A percentile compares a stretch with the other conserved stretches of the same genome.
phyloP scores from a whole-genome alignment of 2,888 invertebrate genomes.

The Leptothorax acervorum region DNA sequence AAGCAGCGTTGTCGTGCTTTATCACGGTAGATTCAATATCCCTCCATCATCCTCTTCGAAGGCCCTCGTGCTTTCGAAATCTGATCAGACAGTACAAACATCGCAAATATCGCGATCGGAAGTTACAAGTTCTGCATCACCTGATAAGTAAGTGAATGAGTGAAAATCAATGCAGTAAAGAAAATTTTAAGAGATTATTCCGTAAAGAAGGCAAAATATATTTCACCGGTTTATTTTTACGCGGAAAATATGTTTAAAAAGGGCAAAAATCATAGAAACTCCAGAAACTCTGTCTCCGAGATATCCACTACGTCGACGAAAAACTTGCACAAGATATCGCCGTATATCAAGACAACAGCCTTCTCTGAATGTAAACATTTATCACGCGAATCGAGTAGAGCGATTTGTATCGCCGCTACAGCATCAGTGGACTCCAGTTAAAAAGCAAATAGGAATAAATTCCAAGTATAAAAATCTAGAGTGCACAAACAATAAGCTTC shows the following conservation, averaged over 20 bases:
- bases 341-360: conserved; percentile 65
- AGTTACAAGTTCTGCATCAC: conserved; percentile 8
- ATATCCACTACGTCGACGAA: conserved; percentile 67
- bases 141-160: conserved; percentile 34
- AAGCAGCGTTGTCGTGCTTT: conserved; percentile 80
- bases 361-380: conserved; percentile 74
- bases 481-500: conserved; percentile 34
- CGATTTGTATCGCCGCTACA: conserved; percentile 56
- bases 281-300: conserved; percentile 64
- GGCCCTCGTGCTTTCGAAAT: conserved; percentile 67
- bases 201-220: background rate
- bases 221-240: background rate
- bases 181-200: background rate
- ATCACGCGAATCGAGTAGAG: conserved; percentile 70
- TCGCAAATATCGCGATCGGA: conserved; percentile 36
- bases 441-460: conserved; percentile 33
- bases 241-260: conserved; percentile 40
- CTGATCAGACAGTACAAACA: conserved; percentile 70
- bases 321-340: conserved; percentile 66
- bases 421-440: conserved; percentile 51
- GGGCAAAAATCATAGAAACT: conserved; percentile 57
- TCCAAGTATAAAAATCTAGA: conserved; percentile 36
- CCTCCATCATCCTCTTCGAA: conserved; percentile 62
- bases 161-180: background rate
- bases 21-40: conserved; percentile 73